phyloP scores from a whole-genome alignment of 2,888 invertebrate species.

The Ariolimax columbianus region DNA sequence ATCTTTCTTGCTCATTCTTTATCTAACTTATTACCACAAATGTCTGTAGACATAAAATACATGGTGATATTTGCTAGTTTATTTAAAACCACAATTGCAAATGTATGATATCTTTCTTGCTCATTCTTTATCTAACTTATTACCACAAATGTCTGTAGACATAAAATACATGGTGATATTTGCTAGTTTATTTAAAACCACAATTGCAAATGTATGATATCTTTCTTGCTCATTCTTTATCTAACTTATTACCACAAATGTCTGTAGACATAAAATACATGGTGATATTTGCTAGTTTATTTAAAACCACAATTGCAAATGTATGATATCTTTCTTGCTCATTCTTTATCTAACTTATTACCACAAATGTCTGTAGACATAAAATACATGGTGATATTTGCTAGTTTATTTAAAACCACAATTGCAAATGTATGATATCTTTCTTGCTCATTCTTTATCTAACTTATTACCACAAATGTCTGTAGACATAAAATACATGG shows the following conservation, averaged over 20 bases:
- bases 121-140: background rate
- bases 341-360: background rate
- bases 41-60: constrained; percentile 76
- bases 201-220: background rate
- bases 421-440: background rate
- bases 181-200: background rate
- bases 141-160: too few species aligned
- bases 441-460: background rate
- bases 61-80: background rate
- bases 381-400: background rate
- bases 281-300: background rate
- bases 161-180: background rate
- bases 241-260: too few species aligned
- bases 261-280: constrained; percentile 75
- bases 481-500: constrained; percentile 73
- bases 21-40: too few species aligned
- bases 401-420: background rate
- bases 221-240: background rate
- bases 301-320: background rate
- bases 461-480: too few species aligned
- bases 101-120: background rate
- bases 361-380: too few species aligned
- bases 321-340: background rate
- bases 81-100: background rate
- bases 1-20: background rate